These are phyloP conservation scores for Hyperoplus immaculatus DNA, from an alignment of 2,797 vertebrate genomes.

Conservation along the genomic window DNA sequence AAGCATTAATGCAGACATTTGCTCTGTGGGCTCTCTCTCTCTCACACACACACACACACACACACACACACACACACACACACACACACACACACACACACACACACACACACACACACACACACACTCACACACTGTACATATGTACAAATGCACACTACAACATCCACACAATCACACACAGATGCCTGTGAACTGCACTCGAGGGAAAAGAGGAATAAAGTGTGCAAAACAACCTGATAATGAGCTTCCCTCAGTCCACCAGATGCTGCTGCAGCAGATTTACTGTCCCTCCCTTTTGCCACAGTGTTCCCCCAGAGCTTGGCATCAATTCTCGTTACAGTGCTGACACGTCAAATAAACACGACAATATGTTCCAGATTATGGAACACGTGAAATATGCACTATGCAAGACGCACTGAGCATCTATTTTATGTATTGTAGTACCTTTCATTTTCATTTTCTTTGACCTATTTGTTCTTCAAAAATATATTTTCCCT, in stretches of 20 bases:
- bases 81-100: conserved; percentile 34
- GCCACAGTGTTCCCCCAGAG: conserved; percentile 18
- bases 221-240: conserved; percentile 64
- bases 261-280: conserved; percentile 52
- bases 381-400: background rate
- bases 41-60: conserved; percentile 18
- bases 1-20: conserved; percentile 50
- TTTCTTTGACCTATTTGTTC: background rate
- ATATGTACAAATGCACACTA: conserved; percentile 14
- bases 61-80: conserved; percentile 37
- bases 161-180: conserved; percentile 22
- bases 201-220: conserved; percentile 61
- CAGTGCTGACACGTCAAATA: background rate
- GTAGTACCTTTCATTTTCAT: background rate
- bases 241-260: conserved; percentile 66
- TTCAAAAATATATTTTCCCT: background rate
- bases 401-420: background rate
- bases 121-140: conserved; percentile 5
- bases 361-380: conserved; percentile 20
- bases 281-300: conserved; percentile 34
- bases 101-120: conserved; percentile 13
- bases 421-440: background rate
- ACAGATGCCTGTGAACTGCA: conserved; percentile 49
- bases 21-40: conserved; percentile 49
- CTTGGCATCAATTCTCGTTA: conserved; percentile 16